Conservation (phyloP, 2,113 vertebrate species). For the Felis catus region DNA sequence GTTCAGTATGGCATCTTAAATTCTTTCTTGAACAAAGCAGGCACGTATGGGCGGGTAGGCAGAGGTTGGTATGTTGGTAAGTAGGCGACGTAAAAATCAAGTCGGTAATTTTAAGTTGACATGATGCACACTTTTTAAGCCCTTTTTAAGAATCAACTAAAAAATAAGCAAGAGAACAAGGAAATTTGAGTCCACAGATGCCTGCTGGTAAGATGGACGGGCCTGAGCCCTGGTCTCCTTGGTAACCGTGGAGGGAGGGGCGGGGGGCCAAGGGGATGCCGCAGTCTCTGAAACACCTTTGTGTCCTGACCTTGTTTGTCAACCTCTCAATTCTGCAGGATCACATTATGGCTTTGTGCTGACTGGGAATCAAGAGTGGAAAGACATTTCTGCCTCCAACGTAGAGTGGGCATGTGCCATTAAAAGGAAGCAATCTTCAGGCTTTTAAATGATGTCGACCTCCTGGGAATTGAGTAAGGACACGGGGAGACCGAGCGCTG, state of each 20-base stretch:
- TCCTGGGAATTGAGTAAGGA: background rate
- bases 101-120: background rate
- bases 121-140: background rate
- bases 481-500: background rate
- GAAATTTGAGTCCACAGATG: background rate
- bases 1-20: background rate
- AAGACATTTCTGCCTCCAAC: background rate
- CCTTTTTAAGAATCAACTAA: background rate
- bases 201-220: background rate
- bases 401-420: rapidly evolving
- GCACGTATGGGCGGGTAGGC: rapidly evolving
- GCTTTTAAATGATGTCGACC: background rate
- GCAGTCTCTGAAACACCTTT: background rate
- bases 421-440: slow-evolving; percentile 12
- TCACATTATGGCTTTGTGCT: background rate
- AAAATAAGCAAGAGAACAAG: background rate
- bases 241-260: slow-evolving; percentile 1
- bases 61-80: too few species aligned
- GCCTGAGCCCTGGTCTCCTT: background rate
- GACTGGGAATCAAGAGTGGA: background rate
- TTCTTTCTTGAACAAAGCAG: background rate
- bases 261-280: background rate
- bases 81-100: rapidly evolving
- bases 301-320: background rate
- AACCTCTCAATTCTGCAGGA: rapidly evolving